Base-by-base conservation (phyloP, 2,888 invertebrate species). In the Acrobasis repandana region DNA sequence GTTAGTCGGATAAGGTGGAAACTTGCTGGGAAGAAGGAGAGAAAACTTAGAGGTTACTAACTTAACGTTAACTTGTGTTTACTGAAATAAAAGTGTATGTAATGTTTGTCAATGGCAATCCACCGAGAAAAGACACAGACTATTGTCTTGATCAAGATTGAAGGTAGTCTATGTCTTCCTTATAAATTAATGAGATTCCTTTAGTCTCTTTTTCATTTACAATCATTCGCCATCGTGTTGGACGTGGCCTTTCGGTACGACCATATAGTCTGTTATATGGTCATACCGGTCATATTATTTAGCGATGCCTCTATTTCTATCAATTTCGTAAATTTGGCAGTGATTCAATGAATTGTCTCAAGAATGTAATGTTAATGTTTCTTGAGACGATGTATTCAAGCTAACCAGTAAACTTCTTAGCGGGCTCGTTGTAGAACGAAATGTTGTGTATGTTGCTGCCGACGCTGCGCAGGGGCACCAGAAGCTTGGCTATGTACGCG, bases 401-500 rank as follows among this genome's bases (percentile, higher is more conserved):
- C 83, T 81, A 93, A 95, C 95, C 95, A 84, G 95, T 93, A 85
- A 94, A 95, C 85, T 91, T 94, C 77, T 93, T 94, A 67, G 94
- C 94, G 63, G 96, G 95, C 67, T 95, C 95, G 50, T 93, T 93
- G 86, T 95, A 96, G 89, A 94, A 95, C 10, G 94, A 93, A 68
- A 94, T 91, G 74, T 90, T 92, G 71, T 94, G 93, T 65, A 95
- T 93, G 72, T 94, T 93, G 74, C 93, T 93, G 66, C 92, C 89
- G 61, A 94, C 93, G 77, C 93, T 94, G 69, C 94, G 93, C 61
- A 94, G 89, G 2, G 96, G 95, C 72, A 94, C 88, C 65, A 96
- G 85, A 67, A 96, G 90, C 71, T 94, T 94, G 61, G 94, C 93
- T 66, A 96, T 92, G 88, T 96, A 97, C 63, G 95, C 94, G 75